Evolutionary conservation across 2,888 invertebrate genomes (phyloP).

Genomic region (Apoderus coryli): DNA sequence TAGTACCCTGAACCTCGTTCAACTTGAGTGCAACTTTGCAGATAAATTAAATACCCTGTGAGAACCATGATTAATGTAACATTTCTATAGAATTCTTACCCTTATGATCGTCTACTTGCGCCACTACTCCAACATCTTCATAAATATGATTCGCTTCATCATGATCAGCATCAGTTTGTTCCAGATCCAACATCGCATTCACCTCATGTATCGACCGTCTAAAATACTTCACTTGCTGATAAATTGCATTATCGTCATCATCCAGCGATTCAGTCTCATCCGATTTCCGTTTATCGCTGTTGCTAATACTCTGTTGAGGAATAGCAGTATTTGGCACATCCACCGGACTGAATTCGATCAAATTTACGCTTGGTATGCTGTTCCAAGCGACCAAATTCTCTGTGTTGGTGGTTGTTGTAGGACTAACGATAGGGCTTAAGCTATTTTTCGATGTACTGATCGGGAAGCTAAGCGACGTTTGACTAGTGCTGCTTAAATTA

Average conservation of each 20-base stretch:
- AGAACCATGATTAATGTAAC: no score
- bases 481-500: constrained; percentile 36
- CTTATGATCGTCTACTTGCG: no score
- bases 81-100: no score
- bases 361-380: constrained; percentile 19
- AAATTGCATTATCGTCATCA: constrained; percentile 39
- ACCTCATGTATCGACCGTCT: constrained; percentile 60
- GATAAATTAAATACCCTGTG: no score
- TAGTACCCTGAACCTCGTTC: no score
- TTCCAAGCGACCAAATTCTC: constrained; percentile 17
- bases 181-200: constrained; percentile 40
- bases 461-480: constrained; percentile 28
- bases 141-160: constrained; percentile 9
- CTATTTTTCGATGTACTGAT: constrained; percentile 26
- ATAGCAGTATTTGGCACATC: constrained; percentile 14
- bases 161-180: constrained; percentile 13
- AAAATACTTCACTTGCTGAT: constrained; percentile 65
- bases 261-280: constrained; percentile 26
- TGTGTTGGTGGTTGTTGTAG: constrained; percentile 21
- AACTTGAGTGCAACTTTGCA: no score
- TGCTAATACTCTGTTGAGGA: constrained; percentile 13
- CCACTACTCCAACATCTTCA: constrained; percentile 11
- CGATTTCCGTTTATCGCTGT: constrained; percentile 28
- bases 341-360: constrained; percentile 27
- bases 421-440: constrained; percentile 28